phyloP scores from a whole-genome alignment of 2,888 invertebrate species.

The Cryptocheilus praepositus region DNA sequence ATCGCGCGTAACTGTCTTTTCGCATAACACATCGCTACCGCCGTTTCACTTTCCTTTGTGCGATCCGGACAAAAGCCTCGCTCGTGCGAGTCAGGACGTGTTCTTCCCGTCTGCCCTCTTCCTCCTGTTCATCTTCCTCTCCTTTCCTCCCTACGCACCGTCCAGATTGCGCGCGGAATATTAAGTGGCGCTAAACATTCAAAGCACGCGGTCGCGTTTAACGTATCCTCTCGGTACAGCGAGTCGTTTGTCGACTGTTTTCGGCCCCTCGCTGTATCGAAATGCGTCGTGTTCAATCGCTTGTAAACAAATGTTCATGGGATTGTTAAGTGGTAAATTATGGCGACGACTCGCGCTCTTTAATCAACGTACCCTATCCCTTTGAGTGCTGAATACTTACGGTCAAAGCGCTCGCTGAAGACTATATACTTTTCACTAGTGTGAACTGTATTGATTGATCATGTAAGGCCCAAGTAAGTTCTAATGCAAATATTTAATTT shows the following conservation, averaged over 20 bases:
- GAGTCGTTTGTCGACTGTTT: constrained; percentile 26
- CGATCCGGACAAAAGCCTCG: constrained; percentile 29
- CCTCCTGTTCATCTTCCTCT: constrained; percentile 1
- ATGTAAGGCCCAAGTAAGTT: too few species aligned
- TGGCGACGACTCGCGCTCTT: too few species aligned
- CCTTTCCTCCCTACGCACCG: constrained; percentile 1
- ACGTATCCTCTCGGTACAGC: constrained; percentile 13
- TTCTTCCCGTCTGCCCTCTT: background rate
- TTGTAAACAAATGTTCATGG: constrained; percentile 14
- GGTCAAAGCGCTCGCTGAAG: too few species aligned
- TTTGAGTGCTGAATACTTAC: too few species aligned
- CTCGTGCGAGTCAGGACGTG: background rate
- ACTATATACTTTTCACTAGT: too few species aligned
- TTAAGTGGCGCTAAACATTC: constrained; percentile 45
- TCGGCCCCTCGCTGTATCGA: constrained; percentile 6
- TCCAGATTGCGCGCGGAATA: constrained; percentile 35
- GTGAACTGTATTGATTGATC: too few species aligned
- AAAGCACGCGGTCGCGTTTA: constrained; percentile 42
- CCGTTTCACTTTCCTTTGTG: constrained; percentile 50
- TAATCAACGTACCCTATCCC: too few species aligned
- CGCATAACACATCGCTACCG: constrained; percentile 27
- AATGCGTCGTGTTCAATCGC: constrained; percentile 8
- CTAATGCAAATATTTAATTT: too few species aligned
- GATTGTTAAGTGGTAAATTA: too few species aligned
- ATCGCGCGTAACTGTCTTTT: constrained; percentile 42